Percentiles rank a stretch among this genome's conserved stretches.
Evolutionary conservation across 2,888 invertebrate species (phyloP).

Genomic region (Blastobasis adustella): DNA sequence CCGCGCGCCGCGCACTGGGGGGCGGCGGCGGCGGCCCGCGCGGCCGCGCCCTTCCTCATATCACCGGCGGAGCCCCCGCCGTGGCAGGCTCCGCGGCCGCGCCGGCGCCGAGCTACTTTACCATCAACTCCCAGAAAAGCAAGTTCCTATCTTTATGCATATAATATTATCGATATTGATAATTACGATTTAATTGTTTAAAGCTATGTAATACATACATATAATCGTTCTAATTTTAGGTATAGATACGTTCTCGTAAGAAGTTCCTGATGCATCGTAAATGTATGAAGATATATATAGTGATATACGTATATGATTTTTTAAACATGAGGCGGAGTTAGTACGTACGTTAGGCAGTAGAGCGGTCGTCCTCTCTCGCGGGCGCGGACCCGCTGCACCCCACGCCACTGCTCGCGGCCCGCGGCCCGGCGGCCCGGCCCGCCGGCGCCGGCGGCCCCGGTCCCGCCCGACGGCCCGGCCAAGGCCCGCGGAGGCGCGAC

Average conservation of each 20-base stretch:
- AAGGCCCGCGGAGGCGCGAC: conserved; percentile 63
- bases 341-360: conserved; percentile 73
- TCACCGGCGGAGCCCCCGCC: conserved; percentile 52
- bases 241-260: conserved; percentile 75
- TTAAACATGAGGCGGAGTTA: conserved; percentile 72
- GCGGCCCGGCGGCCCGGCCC: neutral
- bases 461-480: conserved; percentile 16
- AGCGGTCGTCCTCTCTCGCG: conserved; percentile 68
- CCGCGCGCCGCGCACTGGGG: conserved; percentile 69
- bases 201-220: conserved; percentile 77
- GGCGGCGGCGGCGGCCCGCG: conserved; percentile 62
- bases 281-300: conserved; percentile 75
- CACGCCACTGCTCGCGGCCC: conserved; percentile 6
- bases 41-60: conserved; percentile 60
- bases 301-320: conserved; percentile 75
- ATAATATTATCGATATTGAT: conserved; percentile 77
- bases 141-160: conserved; percentile 77
- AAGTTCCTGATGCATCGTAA: conserved; percentile 76
- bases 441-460: conserved; percentile 1
- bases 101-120: conserved; percentile 55
- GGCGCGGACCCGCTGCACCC: conserved; percentile 17
- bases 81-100: conserved; percentile 64
- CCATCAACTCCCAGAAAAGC: conserved; percentile 75
- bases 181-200: conserved; percentile 77
- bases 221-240: conserved; percentile 76